Base-by-base conservation (phyloP, 2,113 vertebrate species). In the Garra rufa region DNA sequence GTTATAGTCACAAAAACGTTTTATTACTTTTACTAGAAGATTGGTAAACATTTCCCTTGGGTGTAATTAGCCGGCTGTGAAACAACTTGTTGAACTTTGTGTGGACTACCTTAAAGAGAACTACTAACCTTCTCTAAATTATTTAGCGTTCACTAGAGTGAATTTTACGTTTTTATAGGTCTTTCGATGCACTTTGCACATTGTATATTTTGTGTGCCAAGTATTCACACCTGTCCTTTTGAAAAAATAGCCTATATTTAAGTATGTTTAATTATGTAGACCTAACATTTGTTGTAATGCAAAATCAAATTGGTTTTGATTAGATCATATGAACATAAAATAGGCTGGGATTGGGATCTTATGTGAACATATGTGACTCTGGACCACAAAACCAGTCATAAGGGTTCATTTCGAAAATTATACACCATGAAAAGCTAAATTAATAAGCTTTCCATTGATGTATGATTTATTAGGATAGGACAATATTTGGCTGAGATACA, bases 81-180 rank as follows among this genome's bases (percentile, higher is more conserved):
- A 6, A 41, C 14, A 79, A 46, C 52, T 59, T 59, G 57, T 63
- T 81, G 61, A 81, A 81, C 43, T 67, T 67, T 15, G 26, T 1
- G 5, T 48, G 26, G 82, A 15, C 92, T 87, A 93, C 93, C 94
- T 95, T 95, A 95, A 94, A 91, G 28, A 91, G 28, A 91, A 91
- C 91, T 87, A 89, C 82, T 59, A 87, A 86, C 88, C 88, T 87
- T 89, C 86, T 87, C 87, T 85, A 89, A 92, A 89, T 83, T 83
- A 82, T 87, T 69, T 85, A 81, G 70, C 85, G 87, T 88, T 88
- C 83, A 89, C 87, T 89, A 50, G 80, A 87, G 87, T 86, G 87
- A 75, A 90, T 90, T 92, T 90, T 85, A 89, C 74, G 83, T 87
- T 84, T 61, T 61, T 65, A 59, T 57, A 73, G 21, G 17, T 26